Conservation (phyloP, 2,888 invertebrate species). For the Mimas tiliae region DNA sequence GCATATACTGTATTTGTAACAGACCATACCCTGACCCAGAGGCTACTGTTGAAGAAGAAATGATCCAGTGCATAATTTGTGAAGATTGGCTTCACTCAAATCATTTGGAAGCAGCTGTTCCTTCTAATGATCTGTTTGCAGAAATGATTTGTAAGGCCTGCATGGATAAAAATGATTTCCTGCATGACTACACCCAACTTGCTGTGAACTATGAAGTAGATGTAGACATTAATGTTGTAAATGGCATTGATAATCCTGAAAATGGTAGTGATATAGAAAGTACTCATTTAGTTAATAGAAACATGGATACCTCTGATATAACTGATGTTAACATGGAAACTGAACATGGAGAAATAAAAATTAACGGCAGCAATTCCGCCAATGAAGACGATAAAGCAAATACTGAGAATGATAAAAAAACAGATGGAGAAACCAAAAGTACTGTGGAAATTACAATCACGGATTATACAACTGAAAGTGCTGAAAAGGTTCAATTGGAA, state of each 20-base stretch:
- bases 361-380: constrained; percentile 21
- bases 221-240: constrained; percentile 46
- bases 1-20: constrained; percentile 95
- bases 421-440: constrained; percentile 24
- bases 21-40: constrained; percentile 98
- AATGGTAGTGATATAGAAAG: neutral
- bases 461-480: constrained; percentile 26
- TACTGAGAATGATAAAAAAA: constrained; percentile 25
- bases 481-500: neutral
- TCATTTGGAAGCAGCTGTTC: constrained; percentile 87
- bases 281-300: constrained; percentile 25
- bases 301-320: constrained; percentile 23
- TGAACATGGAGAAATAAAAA: constrained; percentile 30
- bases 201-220: constrained; percentile 63
- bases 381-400: constrained; percentile 11
- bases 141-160: constrained; percentile 94
- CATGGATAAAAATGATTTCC: constrained; percentile 90
- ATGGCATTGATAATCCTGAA: constrained; percentile 22
- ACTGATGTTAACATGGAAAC: constrained; percentile 37
- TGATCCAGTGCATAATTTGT: constrained; percentile 98
- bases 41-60: constrained; percentile 91
- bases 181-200: constrained; percentile 87
- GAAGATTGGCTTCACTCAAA: constrained; percentile 98
- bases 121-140: constrained; percentile 86
- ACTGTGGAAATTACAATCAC: constrained; percentile 20